Evolutionary conservation across 2,113 vertebrate genomes (phyloP), one percentile per base, ranked within the genome.

Genomic region (Columba janthina): DNA sequence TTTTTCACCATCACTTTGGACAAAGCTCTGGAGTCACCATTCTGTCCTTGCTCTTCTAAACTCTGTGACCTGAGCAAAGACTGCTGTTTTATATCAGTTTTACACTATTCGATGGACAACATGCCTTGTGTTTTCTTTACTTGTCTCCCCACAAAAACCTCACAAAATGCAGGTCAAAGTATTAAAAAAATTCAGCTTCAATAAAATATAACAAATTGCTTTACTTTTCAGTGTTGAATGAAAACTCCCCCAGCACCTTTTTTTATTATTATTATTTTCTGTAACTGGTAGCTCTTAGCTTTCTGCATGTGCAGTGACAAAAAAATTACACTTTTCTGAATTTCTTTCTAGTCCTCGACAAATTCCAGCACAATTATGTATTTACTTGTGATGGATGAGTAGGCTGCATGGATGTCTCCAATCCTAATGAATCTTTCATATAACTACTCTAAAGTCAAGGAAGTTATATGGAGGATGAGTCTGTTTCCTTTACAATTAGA

Each of bases 31-130:
- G 53, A 91, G 72, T 34, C 22, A 62, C 58, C 71, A 64, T 83
- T 62, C 46, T 81, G 21, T 74, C 53, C 72, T 71, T 67, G 48
- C 44, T 67, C 32, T 86, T 81, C 77, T 67, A 75, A 76, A 74
- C 38, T 70, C 54, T 69, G 17, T 15, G 57, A 94, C 82, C 57
- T 25, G 12, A 88, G 73, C 2, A 0, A 76, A 81, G 61, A 38
- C 73, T 69, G 57, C 75, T 70, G 54, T 78, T 97, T 95, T 67
- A 22, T 42, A 56, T 56, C 65, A 73, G 66, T 81, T 94, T 93
- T 86, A 71, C 13, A 42, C 48, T 73, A 38, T 56, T 54, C 91
- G 78, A 66, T 19, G 72, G 94, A 92, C 51, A 94, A 71, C 7
- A 79, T 34, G 60, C 57, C 38, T 80, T 13, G 1, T 80, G 44